Evolutionary conservation across 2,797 vertebrate genomes (phyloP), one percentile per base, ranked within the genome.

Genomic region (Sciaenops ocellatus): DNA sequence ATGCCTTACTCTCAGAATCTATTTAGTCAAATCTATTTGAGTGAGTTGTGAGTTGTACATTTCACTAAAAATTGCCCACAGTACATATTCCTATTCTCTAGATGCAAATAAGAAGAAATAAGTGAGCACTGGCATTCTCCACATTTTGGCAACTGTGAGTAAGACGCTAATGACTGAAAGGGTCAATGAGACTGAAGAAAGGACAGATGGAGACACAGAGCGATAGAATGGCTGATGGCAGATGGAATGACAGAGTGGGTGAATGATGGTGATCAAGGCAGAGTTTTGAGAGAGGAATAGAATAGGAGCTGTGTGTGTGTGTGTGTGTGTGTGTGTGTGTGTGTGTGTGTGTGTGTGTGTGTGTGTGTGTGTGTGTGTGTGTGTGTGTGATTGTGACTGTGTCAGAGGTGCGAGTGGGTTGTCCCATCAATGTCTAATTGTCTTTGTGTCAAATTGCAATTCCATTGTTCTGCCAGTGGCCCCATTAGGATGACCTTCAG

Each of bases 401-500:
- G 82, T 80, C 50, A 78, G 79, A 63, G 44, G 61, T 75, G 47
- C 52, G 73, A 42, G 46, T 60, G 56, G 80, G 50, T 61, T 80
- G 78, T 69, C 64, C 82, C 79, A 81, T 87, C 68, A 78, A 52
- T 75, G 63, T 80, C 79, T 92, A 91, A 92, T 92, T 90, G 88
- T 82, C 87, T 91, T 90, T 87, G 83, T 85, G 86, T 86, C 88
- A 82, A 88, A 87, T 82, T 85, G 84, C 75, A 80, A 79, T 89
- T 88, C 81, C 65, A 85, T 79, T 84, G 85, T 76, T 89, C 74
- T 78, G 79, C 80, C 86, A 78, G 72, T 87, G 80, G 74, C 69
- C 73, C 84, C 81, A 81, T 90, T 87, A 90, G 60, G 59, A 69
- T 91, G 88, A 93, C 93, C 90, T 92, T 93, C 87, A 82, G 71